A percentile compares a stretch with the other conserved stretches of the same genome.
Evolutionary conservation across 1,140 invertebrate species (phyloP).

Genomic region (Euura saliciscinereae): DNA sequence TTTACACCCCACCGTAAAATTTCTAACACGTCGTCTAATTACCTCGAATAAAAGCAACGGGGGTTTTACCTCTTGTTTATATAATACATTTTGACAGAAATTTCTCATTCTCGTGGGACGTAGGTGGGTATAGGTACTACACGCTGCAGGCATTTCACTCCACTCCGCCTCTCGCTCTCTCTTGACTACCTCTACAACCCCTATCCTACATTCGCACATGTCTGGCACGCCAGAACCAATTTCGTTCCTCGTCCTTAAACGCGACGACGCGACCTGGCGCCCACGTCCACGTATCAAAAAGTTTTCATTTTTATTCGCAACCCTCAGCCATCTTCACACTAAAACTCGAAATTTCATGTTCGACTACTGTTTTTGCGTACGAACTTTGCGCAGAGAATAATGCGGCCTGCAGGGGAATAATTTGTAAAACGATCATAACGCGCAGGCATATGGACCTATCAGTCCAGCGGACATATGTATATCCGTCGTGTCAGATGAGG

Average conservation of each 20-base stretch:
- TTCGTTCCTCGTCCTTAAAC: background rate
- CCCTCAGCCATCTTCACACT: no score
- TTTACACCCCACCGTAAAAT: slow-evolving; percentile 44
- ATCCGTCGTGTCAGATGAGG: slow-evolving; percentile 32
- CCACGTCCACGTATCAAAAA: no score
- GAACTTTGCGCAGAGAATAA: background rate
- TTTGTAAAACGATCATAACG: slow-evolving; percentile 34
- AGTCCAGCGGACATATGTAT: no score
- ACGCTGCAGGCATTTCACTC: background rate
- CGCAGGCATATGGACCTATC: slow-evolving; percentile 25
- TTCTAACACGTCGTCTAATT: slow-evolving; percentile 43
- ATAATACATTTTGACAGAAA: background rate
- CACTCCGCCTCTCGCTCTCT: background rate
- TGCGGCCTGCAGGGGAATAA: slow-evolving; percentile 29
- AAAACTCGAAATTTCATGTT: background rate
- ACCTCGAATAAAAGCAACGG: slow-evolving; percentile 32
- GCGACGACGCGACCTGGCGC: no score
- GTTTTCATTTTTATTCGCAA: no score
- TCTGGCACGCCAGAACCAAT: background rate
- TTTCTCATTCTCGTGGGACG: slow-evolving; percentile 8
- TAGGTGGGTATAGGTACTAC: no score
- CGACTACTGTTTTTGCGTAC: background rate
- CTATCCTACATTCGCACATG: background rate
- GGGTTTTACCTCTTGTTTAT: background rate
- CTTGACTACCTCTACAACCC: background rate